phyloP scores from a whole-genome alignment of 2,888 invertebrate genomes.

The Saturnia pavonia region DNA sequence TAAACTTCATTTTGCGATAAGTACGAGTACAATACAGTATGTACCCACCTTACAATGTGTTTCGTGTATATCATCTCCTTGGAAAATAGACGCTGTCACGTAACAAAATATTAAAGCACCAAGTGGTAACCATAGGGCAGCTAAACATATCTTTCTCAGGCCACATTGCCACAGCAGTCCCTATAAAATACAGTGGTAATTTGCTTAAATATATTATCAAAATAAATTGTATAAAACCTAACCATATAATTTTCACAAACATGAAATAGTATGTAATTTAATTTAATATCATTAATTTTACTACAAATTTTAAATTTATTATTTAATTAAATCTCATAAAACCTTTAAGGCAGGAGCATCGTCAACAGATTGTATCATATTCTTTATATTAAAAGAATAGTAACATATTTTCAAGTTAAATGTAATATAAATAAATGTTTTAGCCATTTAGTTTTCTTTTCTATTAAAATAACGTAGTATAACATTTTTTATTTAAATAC shows the following conservation, averaged over 20 bases:
- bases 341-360: not conserved
- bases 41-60: conserved; percentile 94
- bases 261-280: too few species aligned
- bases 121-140: conserved; percentile 92
- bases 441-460: not conserved
- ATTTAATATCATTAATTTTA: too few species aligned
- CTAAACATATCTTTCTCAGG: conserved; percentile 90
- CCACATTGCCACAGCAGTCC: conserved; percentile 87
- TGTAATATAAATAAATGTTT: not conserved
- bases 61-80: conserved; percentile 96
- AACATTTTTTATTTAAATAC: conserved; percentile 35
- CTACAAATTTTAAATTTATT: not conserved
- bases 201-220: not conserved
- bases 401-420: too few species aligned
- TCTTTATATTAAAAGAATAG: too few species aligned
- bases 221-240: not conserved
- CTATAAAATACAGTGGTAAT: conserved; percentile 48
- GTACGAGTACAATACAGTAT: too few species aligned
- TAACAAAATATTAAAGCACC: conserved; percentile 93
- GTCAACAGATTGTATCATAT: too few species aligned
- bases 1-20: too few species aligned
- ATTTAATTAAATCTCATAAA: not conserved
- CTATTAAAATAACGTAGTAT: not conserved
- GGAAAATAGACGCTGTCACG: conserved; percentile 93
- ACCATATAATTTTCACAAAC: too few species aligned